A percentile compares a stretch with the other conserved stretches of the same genome.
These are phyloP conservation scores for Apogon talboti DNA, from an alignment of 2,797 vertebrate species.

Conservation along the genomic window DNA sequence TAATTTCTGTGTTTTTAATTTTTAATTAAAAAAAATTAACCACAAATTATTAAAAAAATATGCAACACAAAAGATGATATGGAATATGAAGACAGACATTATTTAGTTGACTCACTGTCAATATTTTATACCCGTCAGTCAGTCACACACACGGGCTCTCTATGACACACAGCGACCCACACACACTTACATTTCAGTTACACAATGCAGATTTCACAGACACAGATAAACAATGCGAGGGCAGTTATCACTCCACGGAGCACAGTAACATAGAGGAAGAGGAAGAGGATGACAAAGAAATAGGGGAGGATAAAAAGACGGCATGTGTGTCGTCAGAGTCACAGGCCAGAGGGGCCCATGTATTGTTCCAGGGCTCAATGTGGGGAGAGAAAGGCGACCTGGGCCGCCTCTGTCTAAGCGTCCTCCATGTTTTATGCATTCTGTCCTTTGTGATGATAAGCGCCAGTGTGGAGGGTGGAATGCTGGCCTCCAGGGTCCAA, in stretches of 20 bases:
- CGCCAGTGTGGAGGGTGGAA: conserved; percentile 80
- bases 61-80: conserved; percentile 14
- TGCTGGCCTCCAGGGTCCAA: conserved; percentile 81
- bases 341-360: conserved; percentile 84
- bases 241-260: conserved; percentile 77
- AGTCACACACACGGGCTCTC: background rate
- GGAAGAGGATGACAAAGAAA: conserved; percentile 81
- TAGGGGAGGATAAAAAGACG: conserved; percentile 78
- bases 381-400: conserved; percentile 82
- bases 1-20: too few species aligned
- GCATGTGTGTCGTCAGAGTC: conserved; percentile 85
- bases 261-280: conserved; percentile 81
- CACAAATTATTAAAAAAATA: conserved; percentile 10
- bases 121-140: conserved; percentile 55
- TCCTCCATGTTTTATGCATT: conserved; percentile 89
- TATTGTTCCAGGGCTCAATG: conserved; percentile 81
- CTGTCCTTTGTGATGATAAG: conserved; percentile 89
- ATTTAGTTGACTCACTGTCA: conserved; percentile 45
- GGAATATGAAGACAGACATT: conserved; percentile 12
- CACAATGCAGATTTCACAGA: conserved; percentile 87
- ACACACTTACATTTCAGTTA: conserved; percentile 76
- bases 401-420: conserved; percentile 82
- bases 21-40: too few species aligned
- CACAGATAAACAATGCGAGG: conserved; percentile 77
- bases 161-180: conserved; percentile 25